phyloP scores from a whole-genome alignment of 2,113 vertebrate genomes.

The Apistogramma diplotaenia region DNA sequence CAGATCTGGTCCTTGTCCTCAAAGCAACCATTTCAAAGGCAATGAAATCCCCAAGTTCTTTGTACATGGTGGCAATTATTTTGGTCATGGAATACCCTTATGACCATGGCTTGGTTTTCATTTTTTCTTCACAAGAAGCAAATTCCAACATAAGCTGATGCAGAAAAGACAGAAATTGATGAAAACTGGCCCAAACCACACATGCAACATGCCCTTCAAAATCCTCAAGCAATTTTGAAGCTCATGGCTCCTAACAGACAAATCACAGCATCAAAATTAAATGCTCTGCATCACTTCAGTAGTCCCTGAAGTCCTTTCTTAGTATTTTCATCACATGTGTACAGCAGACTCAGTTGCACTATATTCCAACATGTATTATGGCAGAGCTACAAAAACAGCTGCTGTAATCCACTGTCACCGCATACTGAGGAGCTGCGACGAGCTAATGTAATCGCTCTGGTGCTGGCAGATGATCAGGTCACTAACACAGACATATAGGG shows the following conservation, averaged over 20 bases:
- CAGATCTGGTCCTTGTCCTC: not conserved
- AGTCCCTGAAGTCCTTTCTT: not conserved
- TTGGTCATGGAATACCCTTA: too few relatives aligned
- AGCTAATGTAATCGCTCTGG: not conserved
- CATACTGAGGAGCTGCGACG: constrained; percentile 43
- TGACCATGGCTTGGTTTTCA: not conserved
- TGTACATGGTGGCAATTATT: not conserved
- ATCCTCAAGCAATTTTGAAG: not conserved
- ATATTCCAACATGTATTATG: constrained; percentile 14
- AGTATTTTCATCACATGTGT: constrained; percentile 20
- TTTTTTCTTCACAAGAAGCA: not conserved
- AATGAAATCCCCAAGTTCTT: not conserved
- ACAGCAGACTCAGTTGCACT: not conserved
- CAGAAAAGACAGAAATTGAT: not conserved
- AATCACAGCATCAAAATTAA: not conserved
- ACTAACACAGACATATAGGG: not conserved
- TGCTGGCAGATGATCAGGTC: not conserved
- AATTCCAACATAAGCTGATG: not conserved
- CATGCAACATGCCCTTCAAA: not conserved
- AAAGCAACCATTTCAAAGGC: not conserved
- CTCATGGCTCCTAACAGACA: not conserved
- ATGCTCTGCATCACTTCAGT: not conserved
- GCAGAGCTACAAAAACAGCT: constrained; percentile 20
- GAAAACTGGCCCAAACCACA: not conserved
- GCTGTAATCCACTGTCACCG: constrained; percentile 13